Percentiles rank a stretch among this genome's conserved stretches.
These are phyloP conservation scores for Antrozous pallidus DNA, from an alignment of 2,797 vertebrate species.

Conservation along the genomic window DNA sequence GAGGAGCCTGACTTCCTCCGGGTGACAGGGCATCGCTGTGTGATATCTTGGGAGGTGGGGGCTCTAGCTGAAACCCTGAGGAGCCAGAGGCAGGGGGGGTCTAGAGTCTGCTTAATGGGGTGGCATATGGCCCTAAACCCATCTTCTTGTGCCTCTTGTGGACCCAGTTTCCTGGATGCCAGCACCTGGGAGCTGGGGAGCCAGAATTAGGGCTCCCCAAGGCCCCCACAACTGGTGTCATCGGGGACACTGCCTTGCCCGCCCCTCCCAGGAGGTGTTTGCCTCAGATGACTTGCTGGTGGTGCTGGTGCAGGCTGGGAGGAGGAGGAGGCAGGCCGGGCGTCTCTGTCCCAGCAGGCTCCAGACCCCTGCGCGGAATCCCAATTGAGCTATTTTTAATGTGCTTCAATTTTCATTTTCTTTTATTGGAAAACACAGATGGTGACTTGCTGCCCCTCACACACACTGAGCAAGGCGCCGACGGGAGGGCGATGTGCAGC, in stretches of 20 bases:
- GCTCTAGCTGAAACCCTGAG: neutral
- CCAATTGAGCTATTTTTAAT: constrained; percentile 81
- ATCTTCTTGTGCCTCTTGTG: neutral
- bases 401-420: constrained; percentile 83
- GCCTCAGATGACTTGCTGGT: constrained; percentile 69
- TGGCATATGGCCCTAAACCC: neutral
- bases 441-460: constrained; percentile 72
- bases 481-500: constrained; percentile 55
- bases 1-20: neutral
- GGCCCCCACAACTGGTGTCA: neutral
- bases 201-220: neutral
- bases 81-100: neutral
- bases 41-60: neutral
- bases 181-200: neutral
- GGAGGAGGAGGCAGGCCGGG: constrained; percentile 60
- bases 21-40: rapidly evolving
- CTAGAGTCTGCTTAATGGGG: neutral
- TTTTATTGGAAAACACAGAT: constrained; percentile 86
- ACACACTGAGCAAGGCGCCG: constrained; percentile 51
- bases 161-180: neutral
- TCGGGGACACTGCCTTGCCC: neutral
- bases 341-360: constrained; percentile 76
- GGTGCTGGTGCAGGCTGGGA: constrained; percentile 42
- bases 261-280: constrained; percentile 15
- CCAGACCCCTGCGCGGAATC: constrained; percentile 75